Conservation (phyloP, 2,888 invertebrate species). For the Drosophila fungiperda region DNA sequence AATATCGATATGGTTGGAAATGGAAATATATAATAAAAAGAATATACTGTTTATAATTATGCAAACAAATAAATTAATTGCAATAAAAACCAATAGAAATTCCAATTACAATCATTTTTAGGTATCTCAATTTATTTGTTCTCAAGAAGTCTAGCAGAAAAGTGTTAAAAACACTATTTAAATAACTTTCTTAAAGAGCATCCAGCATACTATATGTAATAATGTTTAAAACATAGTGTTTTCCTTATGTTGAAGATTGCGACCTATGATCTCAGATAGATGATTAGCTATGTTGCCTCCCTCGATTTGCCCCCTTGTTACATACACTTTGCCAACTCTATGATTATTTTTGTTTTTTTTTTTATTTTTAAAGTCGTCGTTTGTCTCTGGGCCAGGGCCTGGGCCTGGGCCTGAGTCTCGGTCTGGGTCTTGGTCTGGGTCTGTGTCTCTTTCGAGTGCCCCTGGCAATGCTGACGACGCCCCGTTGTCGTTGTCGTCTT, state of each 20-base stretch:
- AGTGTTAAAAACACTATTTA: too few relatives aligned
- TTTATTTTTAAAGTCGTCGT: constrained; percentile 13
- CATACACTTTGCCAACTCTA: background rate
- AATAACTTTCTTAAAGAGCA: too few relatives aligned
- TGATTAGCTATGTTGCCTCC: background rate
- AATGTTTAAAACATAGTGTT: background rate
- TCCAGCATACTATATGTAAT: background rate
- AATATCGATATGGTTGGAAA: background rate
- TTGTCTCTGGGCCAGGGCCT: constrained; percentile 19
- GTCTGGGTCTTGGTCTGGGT: constrained; percentile 21
- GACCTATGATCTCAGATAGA: constrained; percentile 1
- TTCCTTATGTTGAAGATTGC: background rate
- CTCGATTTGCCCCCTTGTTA: background rate
- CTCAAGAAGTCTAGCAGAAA: too few relatives aligned
- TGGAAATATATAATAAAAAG: background rate
- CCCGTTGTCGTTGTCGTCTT: constrained; percentile 45
- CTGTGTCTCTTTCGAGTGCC: constrained; percentile 54
- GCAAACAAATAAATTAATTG: background rate
- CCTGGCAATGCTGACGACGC: constrained; percentile 57
- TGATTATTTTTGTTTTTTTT: constrained; percentile 2
- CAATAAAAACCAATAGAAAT: background rate
- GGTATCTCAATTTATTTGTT: too few relatives aligned
- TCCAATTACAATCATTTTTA: too few relatives aligned
- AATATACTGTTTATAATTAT: background rate
- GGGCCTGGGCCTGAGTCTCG: constrained; percentile 24